Evolutionary conservation across 2,797 vertebrate genomes (phyloP).

Genomic region (Triplophysa yarkandensis): DNA sequence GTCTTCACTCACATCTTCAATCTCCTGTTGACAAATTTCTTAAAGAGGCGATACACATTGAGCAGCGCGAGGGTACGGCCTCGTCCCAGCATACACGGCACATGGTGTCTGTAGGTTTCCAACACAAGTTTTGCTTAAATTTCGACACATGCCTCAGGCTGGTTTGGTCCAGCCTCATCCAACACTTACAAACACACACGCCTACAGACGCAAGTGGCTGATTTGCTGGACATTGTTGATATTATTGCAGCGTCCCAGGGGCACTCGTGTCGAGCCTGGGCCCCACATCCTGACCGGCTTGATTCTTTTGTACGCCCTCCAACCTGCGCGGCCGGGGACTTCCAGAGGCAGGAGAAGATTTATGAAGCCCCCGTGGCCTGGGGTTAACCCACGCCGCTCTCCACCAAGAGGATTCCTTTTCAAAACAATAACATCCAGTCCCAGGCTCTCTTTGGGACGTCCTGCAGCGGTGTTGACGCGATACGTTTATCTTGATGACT

Average conservation of each 20-base stretch:
- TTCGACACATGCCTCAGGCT: conserved; percentile 53
- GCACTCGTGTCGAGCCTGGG: conserved; percentile 77
- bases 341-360: conserved; percentile 87
- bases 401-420: conserved; percentile 80
- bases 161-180: conserved; percentile 67
- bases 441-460: conserved; percentile 69
- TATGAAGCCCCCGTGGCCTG: conserved; percentile 82
- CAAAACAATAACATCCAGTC: conserved; percentile 92
- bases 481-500: conserved; percentile 85
- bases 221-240: conserved; percentile 84
- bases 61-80: background rate
- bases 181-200: conserved; percentile 56
- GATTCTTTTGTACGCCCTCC: conserved; percentile 86
- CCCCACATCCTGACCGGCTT: conserved; percentile 87
- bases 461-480: conserved; percentile 73
- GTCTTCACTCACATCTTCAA: conserved; percentile 78
- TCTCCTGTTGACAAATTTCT: conserved; percentile 64
- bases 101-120: background rate
- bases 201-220: conserved; percentile 60
- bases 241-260: conserved; percentile 88
- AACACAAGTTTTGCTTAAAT: conserved; percentile 14
- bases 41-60: conserved; percentile 37
- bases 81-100: background rate
- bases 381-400: conserved; percentile 82
- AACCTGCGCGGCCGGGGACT: conserved; percentile 86